Evolutionary conservation across 2,888 invertebrate genomes (phyloP), one percentile per base, ranked within the genome.

Genomic region (Apotomis turbidana): DNA sequence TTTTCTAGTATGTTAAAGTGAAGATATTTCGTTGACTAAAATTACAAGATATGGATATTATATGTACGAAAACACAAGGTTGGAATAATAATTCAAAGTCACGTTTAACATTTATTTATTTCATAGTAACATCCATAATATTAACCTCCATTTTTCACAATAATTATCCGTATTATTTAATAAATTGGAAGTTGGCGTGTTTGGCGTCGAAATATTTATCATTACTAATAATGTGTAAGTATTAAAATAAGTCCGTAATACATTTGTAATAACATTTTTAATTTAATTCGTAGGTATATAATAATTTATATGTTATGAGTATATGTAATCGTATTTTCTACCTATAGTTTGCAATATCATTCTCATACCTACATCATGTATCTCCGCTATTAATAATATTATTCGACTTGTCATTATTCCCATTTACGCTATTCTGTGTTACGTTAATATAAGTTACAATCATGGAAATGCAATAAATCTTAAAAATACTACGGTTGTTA

Each of bases 101-200:
- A 83, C 87, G 85, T 83, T 83, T 80, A 89, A 86, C 87, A 87
- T 90, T 86, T 88, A 87, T 90, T 86, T 88, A 89, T 87, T 89
- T 85, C 73, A 74, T 78, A 79, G 70, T 80, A 86, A 86, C 85
- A 86, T 85, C 75, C 78, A 83, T 85, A 83, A 83, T 86, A 86
- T 86, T 83, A 83, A 75, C 75, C 62, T 72, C 61, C 68, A 44
- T 68, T 57, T 36, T 68, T 62, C 41, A 62, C 13, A 68, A 57
- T 62, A 60, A 46, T 46, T 46, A 27, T 10, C 41, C 63, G 64
- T 64, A 64, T 70, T 58, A 15, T 64, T 13, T 52, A 9, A 59
- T 41, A 49, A 49, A 15, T n/a, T 58, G 58, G 58, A 58, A 67
- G 41, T 49, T 58, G 41, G 49, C 13, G 57, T 51, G 66, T 66